Conservation (phyloP, 2,113 vertebrate genomes). For the Ammospiza caudacuta region DNA sequence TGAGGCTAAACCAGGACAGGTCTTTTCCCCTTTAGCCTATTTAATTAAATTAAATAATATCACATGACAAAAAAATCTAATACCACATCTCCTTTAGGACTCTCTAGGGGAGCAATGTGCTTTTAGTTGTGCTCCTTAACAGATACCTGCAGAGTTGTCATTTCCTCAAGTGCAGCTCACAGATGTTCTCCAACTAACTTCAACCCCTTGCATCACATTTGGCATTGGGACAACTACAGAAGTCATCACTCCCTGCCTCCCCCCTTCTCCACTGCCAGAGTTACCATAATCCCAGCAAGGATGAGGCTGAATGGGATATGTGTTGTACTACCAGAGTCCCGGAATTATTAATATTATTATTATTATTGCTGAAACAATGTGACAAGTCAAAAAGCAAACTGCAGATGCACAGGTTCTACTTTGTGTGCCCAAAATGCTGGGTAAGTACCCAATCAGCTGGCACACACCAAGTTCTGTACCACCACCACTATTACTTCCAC, state of each 20-base stretch:
- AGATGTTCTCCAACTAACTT: not conserved
- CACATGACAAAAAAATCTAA: not conserved
- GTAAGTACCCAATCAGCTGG: not conserved
- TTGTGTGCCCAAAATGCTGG: not conserved
- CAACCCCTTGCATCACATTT: not conserved
- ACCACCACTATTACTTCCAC: too few relatives aligned
- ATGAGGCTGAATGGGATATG: not conserved
- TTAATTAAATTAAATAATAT: not conserved
- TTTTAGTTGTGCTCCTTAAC: not conserved
- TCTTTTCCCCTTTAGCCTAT: not conserved
- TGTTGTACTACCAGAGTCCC: not conserved
- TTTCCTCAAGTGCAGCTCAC: not conserved
- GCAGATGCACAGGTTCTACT: not conserved
- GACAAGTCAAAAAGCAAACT: not conserved
- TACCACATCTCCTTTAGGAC: not conserved
- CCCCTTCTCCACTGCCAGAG: not conserved
- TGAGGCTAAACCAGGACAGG: not conserved
- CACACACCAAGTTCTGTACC: not conserved
- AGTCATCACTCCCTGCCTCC: not conserved
- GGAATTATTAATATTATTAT: not conserved
- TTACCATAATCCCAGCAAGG: not conserved
- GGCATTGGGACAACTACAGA: not conserved
- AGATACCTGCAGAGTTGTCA: not conserved
- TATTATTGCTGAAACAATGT: not conserved
- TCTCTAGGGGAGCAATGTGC: not conserved